A percentile compares a stretch with the other conserved stretches of the same genome.
phyloP scores from a whole-genome alignment of 2,888 invertebrate species.

The Pterostichus niger region DNA sequence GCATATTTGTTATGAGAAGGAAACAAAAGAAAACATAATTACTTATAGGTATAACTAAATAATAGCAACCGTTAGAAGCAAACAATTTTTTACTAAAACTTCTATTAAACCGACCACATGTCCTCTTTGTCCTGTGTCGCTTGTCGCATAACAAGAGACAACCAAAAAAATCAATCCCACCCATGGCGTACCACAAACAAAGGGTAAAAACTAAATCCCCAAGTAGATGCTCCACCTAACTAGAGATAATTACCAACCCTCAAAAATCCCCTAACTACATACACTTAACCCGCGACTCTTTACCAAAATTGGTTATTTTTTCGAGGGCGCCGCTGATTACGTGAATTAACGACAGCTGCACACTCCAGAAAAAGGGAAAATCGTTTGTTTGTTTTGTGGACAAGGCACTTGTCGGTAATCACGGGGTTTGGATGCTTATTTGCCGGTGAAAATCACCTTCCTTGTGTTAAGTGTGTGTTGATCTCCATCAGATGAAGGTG shows the following conservation, averaged over 20 bases:
- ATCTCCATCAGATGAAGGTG: not conserved
- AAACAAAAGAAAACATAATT: constrained; percentile 33
- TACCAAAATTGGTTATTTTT: constrained; percentile 52
- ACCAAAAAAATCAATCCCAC: constrained; percentile 28
- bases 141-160: not conserved
- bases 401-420: constrained; percentile 56
- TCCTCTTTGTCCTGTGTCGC: not conserved
- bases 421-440: constrained; percentile 30
- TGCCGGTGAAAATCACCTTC: constrained; percentile 54
- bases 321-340: constrained; percentile 50
- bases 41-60: constrained; percentile 17
- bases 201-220: constrained; percentile 18
- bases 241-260: not conserved
- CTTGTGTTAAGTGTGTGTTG: not conserved
- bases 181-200: constrained; percentile 42
- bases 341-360: constrained; percentile 61
- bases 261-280: constrained; percentile 17
- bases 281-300: constrained; percentile 47
- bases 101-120: constrained; percentile 22
- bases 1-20: not conserved
- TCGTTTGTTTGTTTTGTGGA: constrained; percentile 56
- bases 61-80: not conserved
- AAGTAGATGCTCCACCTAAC: constrained; percentile 7
- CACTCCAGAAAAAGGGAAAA: constrained; percentile 43
- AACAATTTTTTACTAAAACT: not conserved